A percentile compares a stretch with the other conserved stretches of the same genome.
Conservation (phyloP, 2,888 invertebrate species). For the Copidosoma aretas region DNA sequence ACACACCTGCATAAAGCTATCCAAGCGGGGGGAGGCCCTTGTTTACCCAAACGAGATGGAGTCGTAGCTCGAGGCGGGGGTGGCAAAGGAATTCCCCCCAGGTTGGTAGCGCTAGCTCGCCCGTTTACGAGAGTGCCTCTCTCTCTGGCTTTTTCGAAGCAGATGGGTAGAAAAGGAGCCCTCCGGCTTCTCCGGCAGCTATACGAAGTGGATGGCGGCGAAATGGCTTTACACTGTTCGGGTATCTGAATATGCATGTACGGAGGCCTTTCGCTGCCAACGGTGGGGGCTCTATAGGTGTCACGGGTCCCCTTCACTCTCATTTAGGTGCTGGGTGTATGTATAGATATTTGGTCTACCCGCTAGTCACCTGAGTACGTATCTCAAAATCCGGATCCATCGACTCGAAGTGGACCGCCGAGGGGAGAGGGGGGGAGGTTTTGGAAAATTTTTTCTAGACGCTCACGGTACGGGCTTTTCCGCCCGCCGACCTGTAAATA, state of each 20-base stretch:
- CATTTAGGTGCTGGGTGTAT: constrained; percentile 13
- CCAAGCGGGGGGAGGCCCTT: constrained; percentile 15
- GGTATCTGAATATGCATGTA: constrained; percentile 46
- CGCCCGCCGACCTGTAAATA: too few relatives aligned
- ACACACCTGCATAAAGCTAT: constrained; percentile 36
- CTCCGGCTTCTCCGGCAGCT: constrained; percentile 22
- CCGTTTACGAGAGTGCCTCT: constrained; percentile 50
- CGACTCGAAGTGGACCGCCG: background rate
- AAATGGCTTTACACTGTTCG: constrained; percentile 53
- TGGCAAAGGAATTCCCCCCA: constrained; percentile 23
- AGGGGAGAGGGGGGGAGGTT: too few relatives aligned
- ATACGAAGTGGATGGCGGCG: constrained; percentile 44
- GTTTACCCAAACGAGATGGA: constrained; percentile 18
- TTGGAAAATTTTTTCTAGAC: background rate
- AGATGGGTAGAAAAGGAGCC: constrained; percentile 25
- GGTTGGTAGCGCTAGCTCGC: constrained; percentile 39
- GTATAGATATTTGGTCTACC: constrained; percentile 22
- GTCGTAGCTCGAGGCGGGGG: constrained; percentile 1
- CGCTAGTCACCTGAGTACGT: constrained; percentile 46
- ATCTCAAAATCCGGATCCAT: constrained; percentile 44
- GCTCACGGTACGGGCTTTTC: too few relatives aligned
- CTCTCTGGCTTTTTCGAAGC: constrained; percentile 43
- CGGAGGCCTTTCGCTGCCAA: constrained; percentile 17
- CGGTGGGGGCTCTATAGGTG: constrained; percentile 2
- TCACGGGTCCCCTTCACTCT: background rate